phyloP scores from a whole-genome alignment of 2,113 vertebrate genomes.

The Bungarus multicinctus region DNA sequence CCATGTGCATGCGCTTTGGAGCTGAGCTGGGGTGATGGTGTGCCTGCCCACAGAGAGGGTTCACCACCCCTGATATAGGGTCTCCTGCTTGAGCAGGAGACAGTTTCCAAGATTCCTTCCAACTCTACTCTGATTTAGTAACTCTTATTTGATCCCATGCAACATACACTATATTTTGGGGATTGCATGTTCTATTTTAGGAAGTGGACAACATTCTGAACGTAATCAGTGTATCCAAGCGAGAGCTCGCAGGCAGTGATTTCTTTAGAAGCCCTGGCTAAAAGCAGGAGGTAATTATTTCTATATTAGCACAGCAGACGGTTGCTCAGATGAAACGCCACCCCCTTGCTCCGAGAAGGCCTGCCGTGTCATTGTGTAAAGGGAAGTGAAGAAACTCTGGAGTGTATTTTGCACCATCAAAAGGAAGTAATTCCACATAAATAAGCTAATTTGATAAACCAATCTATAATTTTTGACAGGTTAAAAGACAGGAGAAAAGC shows the following conservation, averaged over 20 bases:
- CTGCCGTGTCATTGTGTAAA: conserved; percentile 27
- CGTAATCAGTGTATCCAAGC: conserved; percentile 41
- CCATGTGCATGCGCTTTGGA: no score
- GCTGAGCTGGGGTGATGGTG: no score
- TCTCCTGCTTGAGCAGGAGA: neutral
- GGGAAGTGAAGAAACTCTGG: conserved; percentile 15
- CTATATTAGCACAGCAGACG: conserved; percentile 36
- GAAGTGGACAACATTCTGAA: conserved; percentile 39
- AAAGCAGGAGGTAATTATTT: conserved; percentile 47
- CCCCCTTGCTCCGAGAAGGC: conserved; percentile 2
- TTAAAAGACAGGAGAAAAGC: conserved; percentile 23
- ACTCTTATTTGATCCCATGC: neutral
- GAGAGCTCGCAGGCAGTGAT: conserved; percentile 48
- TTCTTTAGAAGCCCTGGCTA: conserved; percentile 34
- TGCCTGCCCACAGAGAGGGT: no score
- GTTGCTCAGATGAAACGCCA: conserved; percentile 25
- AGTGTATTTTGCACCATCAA: conserved; percentile 33
- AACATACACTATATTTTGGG: neutral
- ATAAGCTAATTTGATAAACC: conserved; percentile 51
- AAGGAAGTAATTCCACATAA: conserved; percentile 32
- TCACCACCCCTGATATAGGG: neutral
- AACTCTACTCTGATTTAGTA: neutral
- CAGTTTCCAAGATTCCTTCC: neutral
- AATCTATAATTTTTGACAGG: conserved; percentile 42
- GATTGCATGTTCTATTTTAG: conserved; percentile 28